Conservation (phyloP, 2,797 vertebrate genomes). For the Chelon auratus region DNA sequence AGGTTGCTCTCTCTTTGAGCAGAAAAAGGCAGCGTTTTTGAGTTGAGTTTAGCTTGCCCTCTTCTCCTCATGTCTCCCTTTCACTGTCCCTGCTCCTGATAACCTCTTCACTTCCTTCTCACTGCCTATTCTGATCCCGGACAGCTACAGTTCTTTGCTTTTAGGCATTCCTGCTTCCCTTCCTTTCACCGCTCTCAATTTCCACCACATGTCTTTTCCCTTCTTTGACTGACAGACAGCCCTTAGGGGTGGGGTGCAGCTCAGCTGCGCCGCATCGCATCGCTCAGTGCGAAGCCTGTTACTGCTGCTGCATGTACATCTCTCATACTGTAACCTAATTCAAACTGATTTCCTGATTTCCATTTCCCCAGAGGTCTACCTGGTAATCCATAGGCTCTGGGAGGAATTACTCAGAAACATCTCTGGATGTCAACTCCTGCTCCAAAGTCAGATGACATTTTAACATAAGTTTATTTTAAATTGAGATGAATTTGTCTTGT, state of each 20-base stretch:
- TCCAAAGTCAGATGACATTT: constrained; percentile 30
- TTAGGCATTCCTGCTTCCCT: constrained; percentile 14
- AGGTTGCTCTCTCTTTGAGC: constrained; percentile 48
- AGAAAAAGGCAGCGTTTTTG: constrained; percentile 42
- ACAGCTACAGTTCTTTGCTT: constrained; percentile 35
- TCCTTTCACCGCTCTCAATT: not conserved
- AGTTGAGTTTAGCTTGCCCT: constrained; percentile 38
- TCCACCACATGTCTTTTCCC: not conserved
- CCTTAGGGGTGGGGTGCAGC: constrained; percentile 27
- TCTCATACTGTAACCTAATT: constrained; percentile 47
- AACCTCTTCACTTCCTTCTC: constrained; percentile 18
- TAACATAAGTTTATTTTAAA: constrained; percentile 46
- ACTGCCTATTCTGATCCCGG: constrained; percentile 34
- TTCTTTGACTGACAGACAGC: constrained; percentile 52
- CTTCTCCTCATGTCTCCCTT: constrained; percentile 27
- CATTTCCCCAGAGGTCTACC: constrained; percentile 41
- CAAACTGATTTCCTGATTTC: constrained; percentile 45
- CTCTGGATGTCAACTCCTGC: constrained; percentile 32
- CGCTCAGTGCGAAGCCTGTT: constrained; percentile 39
- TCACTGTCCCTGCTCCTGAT: constrained; percentile 25
- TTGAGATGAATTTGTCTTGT: constrained; percentile 45
- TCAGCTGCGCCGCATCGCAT: constrained; percentile 53
- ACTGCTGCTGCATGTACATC: constrained; percentile 32
- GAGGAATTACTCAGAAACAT: constrained; percentile 39
- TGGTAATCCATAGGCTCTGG: constrained; percentile 48